Conservation (phyloP, 1,140 invertebrate genomes). For the Bombus impatiens region DNA sequence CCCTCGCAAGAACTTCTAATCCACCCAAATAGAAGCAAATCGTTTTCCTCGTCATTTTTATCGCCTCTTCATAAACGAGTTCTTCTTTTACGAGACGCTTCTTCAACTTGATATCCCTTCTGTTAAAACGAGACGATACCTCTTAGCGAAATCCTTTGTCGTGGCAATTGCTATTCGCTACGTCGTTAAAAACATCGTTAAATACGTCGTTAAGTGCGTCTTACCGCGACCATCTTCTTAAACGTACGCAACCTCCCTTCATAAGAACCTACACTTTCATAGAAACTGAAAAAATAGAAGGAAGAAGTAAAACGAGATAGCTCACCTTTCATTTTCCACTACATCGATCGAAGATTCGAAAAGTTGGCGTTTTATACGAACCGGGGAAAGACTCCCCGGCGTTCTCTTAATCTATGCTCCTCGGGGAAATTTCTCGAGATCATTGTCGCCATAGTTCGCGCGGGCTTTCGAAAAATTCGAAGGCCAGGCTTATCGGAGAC, state of each 20-base stretch:
- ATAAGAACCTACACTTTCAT: too few relatives aligned
- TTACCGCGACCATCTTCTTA: neutral
- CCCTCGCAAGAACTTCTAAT: constrained; percentile 14
- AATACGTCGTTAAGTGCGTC: neutral
- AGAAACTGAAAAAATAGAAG: neutral
- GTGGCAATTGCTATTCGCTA: neutral
- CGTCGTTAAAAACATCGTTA: neutral
- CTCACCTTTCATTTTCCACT: neutral
- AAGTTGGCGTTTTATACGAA: neutral
- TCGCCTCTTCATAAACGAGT: neutral
- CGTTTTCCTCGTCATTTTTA: neutral
- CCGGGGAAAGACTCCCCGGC: neutral
- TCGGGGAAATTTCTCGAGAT: constrained; percentile 52
- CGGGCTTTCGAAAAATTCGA: constrained; percentile 43
- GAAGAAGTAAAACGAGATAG: too few relatives aligned
- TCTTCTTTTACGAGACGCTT: neutral
- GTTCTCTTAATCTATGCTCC: constrained; percentile 43
- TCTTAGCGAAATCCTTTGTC: neutral
- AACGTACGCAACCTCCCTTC: neutral
- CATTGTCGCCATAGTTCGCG: constrained; percentile 56
- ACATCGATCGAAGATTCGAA: constrained; percentile 8
- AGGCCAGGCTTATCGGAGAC: constrained; percentile 35
- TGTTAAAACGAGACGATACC: neutral
- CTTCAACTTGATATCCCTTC: neutral
- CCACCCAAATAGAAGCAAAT: neutral